Evolutionary conservation across 2,888 invertebrate species (phyloP), one percentile per base, ranked within the genome.

Genomic region (Zelleria hepariella): DNA sequence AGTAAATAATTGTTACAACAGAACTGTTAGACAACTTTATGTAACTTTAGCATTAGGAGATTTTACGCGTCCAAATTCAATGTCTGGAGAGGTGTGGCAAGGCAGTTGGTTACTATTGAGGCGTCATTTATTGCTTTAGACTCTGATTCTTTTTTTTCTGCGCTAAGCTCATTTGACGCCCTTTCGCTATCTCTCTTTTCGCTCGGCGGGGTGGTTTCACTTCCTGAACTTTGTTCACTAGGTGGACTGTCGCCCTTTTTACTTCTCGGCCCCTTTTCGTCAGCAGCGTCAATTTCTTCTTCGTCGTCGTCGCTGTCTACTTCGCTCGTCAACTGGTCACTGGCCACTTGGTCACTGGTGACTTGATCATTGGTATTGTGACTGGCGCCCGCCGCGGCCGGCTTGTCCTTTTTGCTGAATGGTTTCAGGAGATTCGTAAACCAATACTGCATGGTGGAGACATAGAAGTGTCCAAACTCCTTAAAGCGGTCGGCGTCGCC

Each of bases 381-480:
- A n/a, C 32, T 6, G 32, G 8, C 32, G 32, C 5, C 10, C 32
- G 5, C 10, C 7, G 32, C 8, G 8, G 7, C 3, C 32, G 1
- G 8, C 32, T 2, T 5, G 32, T 1, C 15, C 32, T 32, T 32
- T 32, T 32, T 32, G 10, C 6, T 32, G 6, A 10, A 20, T 1
- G 72, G 71, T 53, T 62, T 68, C 51, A 79, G 47, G 25, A 81
- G 63, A 3, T 64, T 64, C 1, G 63, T 59, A 27, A 76, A 68
- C 84, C 82, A 84, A 27, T 61, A 63, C 26, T 75, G 73, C 63
- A 77, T 62, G 2, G 68, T 63, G 1, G 72, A 65, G 18, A 70
- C 64, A 62, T 75, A 74, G 66, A 80, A 82, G 58, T 68, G 73
- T 1, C 80, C 82, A 60, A 83, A 79, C 15, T 78, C 75, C 21